Percentiles rank a stretch among this genome's conserved stretches.
Conservation (phyloP, 2,113 vertebrate genomes). For the Prinia subflava region DNA sequence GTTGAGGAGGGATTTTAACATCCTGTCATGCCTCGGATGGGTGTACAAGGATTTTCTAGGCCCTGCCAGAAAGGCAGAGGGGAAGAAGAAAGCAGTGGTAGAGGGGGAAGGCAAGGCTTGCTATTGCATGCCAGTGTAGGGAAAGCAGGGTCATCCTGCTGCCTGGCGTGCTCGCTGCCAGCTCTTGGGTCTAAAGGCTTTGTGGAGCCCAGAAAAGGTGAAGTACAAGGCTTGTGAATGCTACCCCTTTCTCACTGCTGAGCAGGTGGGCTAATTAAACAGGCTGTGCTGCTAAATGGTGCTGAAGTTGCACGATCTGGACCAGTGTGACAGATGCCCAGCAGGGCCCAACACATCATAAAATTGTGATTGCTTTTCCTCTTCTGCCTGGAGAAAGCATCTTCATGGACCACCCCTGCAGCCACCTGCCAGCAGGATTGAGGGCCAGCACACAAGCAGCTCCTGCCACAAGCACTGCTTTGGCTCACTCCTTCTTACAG, state of each 20-base stretch:
- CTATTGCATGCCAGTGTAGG: background rate
- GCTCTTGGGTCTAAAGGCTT: background rate
- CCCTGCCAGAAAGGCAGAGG: background rate
- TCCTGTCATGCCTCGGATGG: background rate
- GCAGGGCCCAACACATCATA: background rate
- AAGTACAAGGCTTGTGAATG: background rate
- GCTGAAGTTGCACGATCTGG: background rate
- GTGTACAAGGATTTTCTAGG: background rate
- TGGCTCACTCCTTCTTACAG: accelerated
- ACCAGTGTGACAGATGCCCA: accelerated
- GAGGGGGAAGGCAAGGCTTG: background rate
- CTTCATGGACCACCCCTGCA: background rate
- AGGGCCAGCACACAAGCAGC: accelerated
- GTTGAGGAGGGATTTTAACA: background rate
- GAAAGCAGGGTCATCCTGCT: background rate
- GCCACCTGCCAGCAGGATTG: background rate
- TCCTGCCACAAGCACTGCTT: background rate
- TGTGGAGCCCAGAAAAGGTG: background rate
- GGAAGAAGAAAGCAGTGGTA: background rate
- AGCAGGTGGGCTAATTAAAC: background rate
- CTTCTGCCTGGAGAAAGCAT: background rate
- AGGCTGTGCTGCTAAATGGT: background rate
- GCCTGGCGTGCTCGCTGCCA: background rate
- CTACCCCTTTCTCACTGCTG: background rate
- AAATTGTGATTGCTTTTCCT: background rate